These are phyloP conservation scores for Cordilura impudica DNA, from an alignment of 2,888 invertebrate species.

Conservation along the genomic window DNA sequence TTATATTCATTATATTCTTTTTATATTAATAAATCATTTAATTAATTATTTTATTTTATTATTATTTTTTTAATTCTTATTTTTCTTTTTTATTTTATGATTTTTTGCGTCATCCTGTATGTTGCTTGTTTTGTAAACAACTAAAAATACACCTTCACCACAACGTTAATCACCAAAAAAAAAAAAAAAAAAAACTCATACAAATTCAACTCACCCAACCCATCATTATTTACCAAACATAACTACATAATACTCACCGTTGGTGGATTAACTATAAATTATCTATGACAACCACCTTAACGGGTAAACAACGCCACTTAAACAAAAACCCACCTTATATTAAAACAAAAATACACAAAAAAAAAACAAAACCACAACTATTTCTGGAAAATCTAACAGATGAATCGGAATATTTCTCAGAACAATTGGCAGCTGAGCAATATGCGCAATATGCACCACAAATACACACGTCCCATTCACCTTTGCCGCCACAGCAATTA, in stretches of 20 bases:
- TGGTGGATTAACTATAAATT: conserved; percentile 15
- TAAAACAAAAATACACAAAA: conserved; percentile 18
- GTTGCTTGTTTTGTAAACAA: conserved; percentile 54
- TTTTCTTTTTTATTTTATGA: conserved; percentile 48
- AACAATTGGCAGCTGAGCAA: conserved; percentile 79
- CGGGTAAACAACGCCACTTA: conserved; percentile 6
- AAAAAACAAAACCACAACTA: conserved; percentile 28
- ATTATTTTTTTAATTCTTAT: conserved; percentile 12
- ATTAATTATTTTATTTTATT: background rate
- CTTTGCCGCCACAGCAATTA: conserved; percentile 65
- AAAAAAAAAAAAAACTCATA: background rate
- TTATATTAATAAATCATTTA: conserved; percentile 1
- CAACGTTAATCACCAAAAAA: background rate
- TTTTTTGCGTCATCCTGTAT: conserved; percentile 58
- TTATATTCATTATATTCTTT: background rate
- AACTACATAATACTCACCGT: background rate
- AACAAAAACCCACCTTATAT: conserved; percentile 20
- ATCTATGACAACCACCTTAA: conserved; percentile 50
- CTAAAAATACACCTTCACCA: conserved; percentile 31
- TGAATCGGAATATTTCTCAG: conserved; percentile 79
- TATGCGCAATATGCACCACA: conserved; percentile 77
- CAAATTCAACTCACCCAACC: background rate
- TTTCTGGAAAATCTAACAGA: conserved; percentile 65
- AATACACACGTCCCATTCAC: conserved; percentile 66
- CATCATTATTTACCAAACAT: conserved; percentile 19